Base-by-base conservation (phyloP, 35 echinoderm and acorn worm genomes). In the Apostichopus japonicus region DNA sequence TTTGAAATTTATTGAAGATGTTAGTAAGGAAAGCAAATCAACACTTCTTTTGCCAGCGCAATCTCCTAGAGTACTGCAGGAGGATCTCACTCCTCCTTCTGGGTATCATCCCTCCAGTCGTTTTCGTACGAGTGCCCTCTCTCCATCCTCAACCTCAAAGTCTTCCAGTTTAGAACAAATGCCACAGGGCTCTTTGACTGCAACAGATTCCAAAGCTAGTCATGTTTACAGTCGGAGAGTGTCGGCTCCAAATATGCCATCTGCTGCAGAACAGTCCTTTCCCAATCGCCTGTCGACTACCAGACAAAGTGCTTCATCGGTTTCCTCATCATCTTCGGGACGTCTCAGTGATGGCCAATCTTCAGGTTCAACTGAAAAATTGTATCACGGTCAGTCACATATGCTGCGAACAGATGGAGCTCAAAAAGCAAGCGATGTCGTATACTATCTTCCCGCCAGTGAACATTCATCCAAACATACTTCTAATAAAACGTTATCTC, bases 291-390 rank as follows among this genome's bases (percentile, higher is more conserved):
- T 93, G 5, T 33, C 95, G 0, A 24, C 79, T 17, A 78, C 53
- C 75, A 88, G 92, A 23, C 92, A 87, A 22, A 90, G 87, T 52
- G 88, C 92, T 17, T 93, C 95, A 8, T 96, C 95, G 14, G 80
- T 93, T 15, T 96, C 95, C 0, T 96, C 95, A 4, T 96, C 95
- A 14, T 94, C 93, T 14, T 94, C 93, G 6, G 93, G 91, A 16
- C 88, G 93, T 56, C 75, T 94, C 63, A 94, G 93, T 56, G 95
- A 96, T 25, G 92, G 65, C 24, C 95, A 90, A 23, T 93, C 95
- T 54, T 93, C 95, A 44, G 90, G 92, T 56, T 96, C 95, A 24
- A 94, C 95, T 15, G 95, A 96, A 73, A 93, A 79, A 71, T 76
- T 96, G 51, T 92, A 62, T 70, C 76, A 63, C 27, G 25, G 88